phyloP scores from a whole-genome alignment of 1,140 invertebrate species.

The Scylla paramamosain region DNA sequence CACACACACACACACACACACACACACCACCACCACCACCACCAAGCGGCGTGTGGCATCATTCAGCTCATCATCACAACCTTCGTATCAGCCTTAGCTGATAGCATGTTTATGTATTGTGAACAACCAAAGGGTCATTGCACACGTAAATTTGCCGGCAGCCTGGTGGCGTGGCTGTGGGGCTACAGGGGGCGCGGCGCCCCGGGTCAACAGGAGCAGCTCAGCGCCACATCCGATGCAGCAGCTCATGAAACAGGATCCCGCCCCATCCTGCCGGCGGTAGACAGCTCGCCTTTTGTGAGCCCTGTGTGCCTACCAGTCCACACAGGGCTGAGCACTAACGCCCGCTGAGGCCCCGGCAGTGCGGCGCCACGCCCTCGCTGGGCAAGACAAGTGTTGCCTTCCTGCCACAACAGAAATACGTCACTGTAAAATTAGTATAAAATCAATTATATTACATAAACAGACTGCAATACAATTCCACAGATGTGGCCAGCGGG shows the following conservation, averaged over 20 bases:
- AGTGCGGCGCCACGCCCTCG: neutral
- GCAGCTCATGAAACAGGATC: neutral
- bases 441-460: constrained; percentile 25
- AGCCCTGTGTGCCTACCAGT: neutral
- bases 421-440: neutral
- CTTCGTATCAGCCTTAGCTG: too few species aligned
- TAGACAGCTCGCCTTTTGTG: neutral
- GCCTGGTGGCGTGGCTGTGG: too few species aligned
- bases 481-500: constrained; percentile 15
- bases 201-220: too few species aligned
- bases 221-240: neutral
- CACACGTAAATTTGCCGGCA: too few species aligned
- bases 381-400: neutral
- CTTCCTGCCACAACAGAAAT: neutral
- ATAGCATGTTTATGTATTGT: too few species aligned
- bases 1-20: too few species aligned
- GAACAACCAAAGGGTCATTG: too few species aligned
- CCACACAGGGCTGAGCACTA: too few species aligned
- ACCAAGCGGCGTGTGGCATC: neutral
- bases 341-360: neutral
- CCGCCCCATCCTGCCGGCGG: neutral
- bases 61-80: too few species aligned
- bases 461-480: constrained; percentile 38
- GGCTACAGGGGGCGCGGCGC: too few species aligned
- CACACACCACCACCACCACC: neutral